Evolutionary conservation across 2,797 vertebrate genomes (phyloP), one percentile per base, ranked within the genome.

Genomic region (Girardinus metallicus): DNA sequence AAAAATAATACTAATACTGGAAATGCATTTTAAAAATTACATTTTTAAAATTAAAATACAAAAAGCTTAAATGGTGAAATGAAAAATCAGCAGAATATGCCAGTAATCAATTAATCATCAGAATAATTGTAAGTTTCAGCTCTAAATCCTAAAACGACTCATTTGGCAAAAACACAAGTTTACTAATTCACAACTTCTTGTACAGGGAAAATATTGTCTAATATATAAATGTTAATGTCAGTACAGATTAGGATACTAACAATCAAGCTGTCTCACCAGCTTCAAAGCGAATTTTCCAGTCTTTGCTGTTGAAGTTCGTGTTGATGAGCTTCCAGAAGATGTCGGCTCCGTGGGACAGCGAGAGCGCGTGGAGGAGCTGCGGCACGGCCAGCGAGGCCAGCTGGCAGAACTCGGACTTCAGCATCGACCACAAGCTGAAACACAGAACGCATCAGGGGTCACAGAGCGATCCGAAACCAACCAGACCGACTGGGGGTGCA

Each of bases 261-360:
- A n/a, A 66, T 31, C 5, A 62, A 2, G 43, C 6, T 76, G 34
- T 44, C 94, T 80, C 93, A 99, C 99, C 99, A 96, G 98, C 98
- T 97, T 99, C 98, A 92, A 99, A 99, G 76, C 99, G 97, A 86
- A 97, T 98, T 94, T 99, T 99, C 99, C 99, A 99, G 91, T 99
- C 98, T 93, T 98, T 97, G 95, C 95, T 99, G 94, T 99, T 99
- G 91, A 99, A 99, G 93, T 97, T 98, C 87, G 95, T 96, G 80
- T 99, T 98, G 91, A 99, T 97, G 87, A 99, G 97, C 84, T 96
- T 97, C 99, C 99, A 99, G 95, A 99, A 99, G 93, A 99, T 99
- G 92, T 99, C 98, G 21, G 98, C 98, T 29, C 98, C 99, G 0
- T 97, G 95, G 62, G 98, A 97, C 92, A 99, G 96, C 0, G 98